phyloP scores from a whole-genome alignment of 2,888 invertebrate species.

The Hydrotaea cyrtoneurina region DNA sequence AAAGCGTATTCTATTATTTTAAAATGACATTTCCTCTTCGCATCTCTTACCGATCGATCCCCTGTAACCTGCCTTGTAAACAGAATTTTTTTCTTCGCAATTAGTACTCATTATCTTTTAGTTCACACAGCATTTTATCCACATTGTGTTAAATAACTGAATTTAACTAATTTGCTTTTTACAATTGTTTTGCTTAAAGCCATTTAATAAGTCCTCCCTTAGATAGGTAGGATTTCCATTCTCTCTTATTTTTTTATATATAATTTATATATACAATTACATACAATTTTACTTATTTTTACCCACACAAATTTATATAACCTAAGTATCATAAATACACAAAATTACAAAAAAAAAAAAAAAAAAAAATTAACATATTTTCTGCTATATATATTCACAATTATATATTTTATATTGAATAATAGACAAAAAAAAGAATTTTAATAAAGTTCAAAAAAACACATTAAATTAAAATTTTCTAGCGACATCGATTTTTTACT shows the following conservation, averaged over 20 bases:
- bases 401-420: conserved; percentile 55
- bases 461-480: neutral
- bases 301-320: neutral
- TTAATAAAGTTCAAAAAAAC: conserved; percentile 24
- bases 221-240: conserved; percentile 8
- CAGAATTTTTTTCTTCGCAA: neutral
- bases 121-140: neutral
- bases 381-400: conserved; percentile 30
- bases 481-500: too few species aligned
- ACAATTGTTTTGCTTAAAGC: conserved; percentile 3
- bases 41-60: neutral
- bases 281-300: neutral
- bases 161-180: conserved; percentile 2
- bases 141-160: neutral
- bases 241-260: conserved; percentile 28
- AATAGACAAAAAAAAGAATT: conserved; percentile 26
- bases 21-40: conserved; percentile 57
- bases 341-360: too few species aligned
- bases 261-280: conserved; percentile 37
- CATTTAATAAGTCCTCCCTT: neutral
- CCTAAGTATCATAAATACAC: conserved; percentile 22
- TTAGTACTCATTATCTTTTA: neutral
- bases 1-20: conserved; percentile 95
- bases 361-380: conserved; percentile 39
- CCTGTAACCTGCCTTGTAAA: conserved; percentile 38